Percentiles rank a stretch among this genome's conserved stretches.
These are phyloP conservation scores for Dinothrombium tinctorium DNA, from an alignment of 1,140 invertebrate genomes.

Conservation along the genomic window DNA sequence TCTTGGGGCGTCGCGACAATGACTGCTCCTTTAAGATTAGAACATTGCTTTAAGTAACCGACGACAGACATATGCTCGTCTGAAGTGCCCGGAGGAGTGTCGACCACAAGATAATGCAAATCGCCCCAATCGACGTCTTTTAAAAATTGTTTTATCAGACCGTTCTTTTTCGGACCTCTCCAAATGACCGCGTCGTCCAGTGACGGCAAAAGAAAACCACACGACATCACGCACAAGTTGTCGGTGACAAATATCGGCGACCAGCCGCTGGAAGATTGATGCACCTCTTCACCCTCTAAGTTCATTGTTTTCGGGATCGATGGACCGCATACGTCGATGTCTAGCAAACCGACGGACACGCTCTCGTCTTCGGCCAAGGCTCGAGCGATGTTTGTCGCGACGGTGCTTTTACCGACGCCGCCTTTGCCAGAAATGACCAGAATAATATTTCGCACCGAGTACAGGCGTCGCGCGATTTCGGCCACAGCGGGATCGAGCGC, in stretches of 20 bases:
- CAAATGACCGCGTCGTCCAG: slow-evolving; percentile 76
- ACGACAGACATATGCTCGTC: slow-evolving; percentile 89
- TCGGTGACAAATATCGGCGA: slow-evolving; percentile 11
- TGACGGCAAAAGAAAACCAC: slow-evolving; percentile 64
- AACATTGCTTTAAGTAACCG: slow-evolving; percentile 42
- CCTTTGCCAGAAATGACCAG: slow-evolving; percentile 88
- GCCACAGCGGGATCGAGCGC: slow-evolving; percentile 35
- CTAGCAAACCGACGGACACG: slow-evolving; percentile 63
- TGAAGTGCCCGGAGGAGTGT: slow-evolving; percentile 87
- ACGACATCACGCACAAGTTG: slow-evolving; percentile 70
- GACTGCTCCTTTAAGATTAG: slow-evolving; percentile 20
- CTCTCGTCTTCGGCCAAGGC: slow-evolving; percentile 38
- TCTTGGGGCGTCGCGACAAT: slow-evolving; percentile 33
- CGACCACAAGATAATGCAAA: slow-evolving; percentile 76
- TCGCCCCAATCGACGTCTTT: slow-evolving; percentile 78
- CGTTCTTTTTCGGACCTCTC: slow-evolving; percentile 85
- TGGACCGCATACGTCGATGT: slow-evolving; percentile 87
- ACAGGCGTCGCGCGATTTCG: slow-evolving; percentile 40
- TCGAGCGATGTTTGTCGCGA: slow-evolving; percentile 63
- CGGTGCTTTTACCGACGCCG: slow-evolving; percentile 52
- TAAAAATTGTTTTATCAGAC: slow-evolving; percentile 83
- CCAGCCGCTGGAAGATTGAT: slow-evolving; percentile 34
- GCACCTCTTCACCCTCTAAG: slow-evolving; percentile 47
- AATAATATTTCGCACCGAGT: slow-evolving; percentile 64
- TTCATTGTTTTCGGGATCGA: slow-evolving; percentile 64